These are phyloP conservation scores for Lasiurus cinereus DNA, from an alignment of 2,113 vertebrate genomes.

Conservation along the genomic window DNA sequence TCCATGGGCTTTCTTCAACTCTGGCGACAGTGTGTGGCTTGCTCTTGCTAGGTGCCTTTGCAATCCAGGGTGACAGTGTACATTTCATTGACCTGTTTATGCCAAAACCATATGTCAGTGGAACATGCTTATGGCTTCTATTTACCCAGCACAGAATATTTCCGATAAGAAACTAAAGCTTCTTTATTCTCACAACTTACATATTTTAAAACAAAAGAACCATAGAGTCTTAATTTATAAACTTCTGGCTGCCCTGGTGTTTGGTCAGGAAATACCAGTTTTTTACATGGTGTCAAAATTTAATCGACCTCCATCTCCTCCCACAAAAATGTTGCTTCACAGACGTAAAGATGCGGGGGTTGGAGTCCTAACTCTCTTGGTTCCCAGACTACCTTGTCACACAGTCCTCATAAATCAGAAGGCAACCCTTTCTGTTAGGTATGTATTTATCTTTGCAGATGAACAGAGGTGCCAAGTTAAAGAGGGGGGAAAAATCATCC, in stretches of 20 bases:
- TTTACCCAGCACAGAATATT: slow-evolving; percentile 54
- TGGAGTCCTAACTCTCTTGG: background rate
- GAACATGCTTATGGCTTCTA: slow-evolving; percentile 24
- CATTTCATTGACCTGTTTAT: background rate
- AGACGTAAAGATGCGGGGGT: background rate
- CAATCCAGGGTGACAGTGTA: background rate
- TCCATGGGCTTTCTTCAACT: background rate
- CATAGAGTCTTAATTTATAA: slow-evolving; percentile 81
- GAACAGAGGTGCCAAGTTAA: slow-evolving; percentile 11
- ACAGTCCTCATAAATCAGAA: slow-evolving; percentile 28
- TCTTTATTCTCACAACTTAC: slow-evolving; percentile 76
- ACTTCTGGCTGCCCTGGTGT: slow-evolving; percentile 76
- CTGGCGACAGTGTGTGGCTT: background rate
- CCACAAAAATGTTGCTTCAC: slow-evolving; percentile 76
- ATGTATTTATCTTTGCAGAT: slow-evolving; percentile 43
- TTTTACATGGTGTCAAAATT: slow-evolving; percentile 81
- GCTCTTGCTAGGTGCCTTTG: background rate
- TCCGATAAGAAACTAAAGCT: slow-evolving; percentile 78
- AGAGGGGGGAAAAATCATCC: background rate
- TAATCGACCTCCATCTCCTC: slow-evolving; percentile 76
- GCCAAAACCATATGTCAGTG: background rate
- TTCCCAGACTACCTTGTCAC: background rate
- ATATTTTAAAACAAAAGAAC: slow-evolving; percentile 72
- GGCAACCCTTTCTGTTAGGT: background rate
- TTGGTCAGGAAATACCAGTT: slow-evolving; percentile 83